These are phyloP conservation scores for Myiotriccus ornatus DNA, from an alignment of 2,797 vertebrate genomes.

Conservation along the genomic window DNA sequence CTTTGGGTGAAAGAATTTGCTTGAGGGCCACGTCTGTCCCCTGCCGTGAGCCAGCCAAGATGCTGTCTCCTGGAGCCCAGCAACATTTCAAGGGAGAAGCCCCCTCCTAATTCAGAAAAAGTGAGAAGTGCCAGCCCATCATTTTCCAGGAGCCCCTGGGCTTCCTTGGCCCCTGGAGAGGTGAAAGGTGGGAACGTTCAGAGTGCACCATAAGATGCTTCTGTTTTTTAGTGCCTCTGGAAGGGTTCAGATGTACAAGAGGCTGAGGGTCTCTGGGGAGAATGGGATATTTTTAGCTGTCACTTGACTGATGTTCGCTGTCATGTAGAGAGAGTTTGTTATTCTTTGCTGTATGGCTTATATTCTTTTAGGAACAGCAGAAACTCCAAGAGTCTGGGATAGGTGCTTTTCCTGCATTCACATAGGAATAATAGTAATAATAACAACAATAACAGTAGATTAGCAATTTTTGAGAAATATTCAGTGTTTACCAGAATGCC, in stretches of 20 bases:
- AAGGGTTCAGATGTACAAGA: conserved; percentile 23
- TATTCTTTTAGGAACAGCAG: conserved; percentile 56
- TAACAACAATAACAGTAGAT: conserved; percentile 15
- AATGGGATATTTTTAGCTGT: conserved; percentile 54
- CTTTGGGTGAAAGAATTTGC: not conserved
- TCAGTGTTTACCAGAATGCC: not conserved
- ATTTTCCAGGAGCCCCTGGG: not conserved
- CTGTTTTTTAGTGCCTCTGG: not conserved
- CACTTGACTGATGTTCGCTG: conserved; percentile 51
- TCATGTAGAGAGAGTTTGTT: conserved; percentile 65
- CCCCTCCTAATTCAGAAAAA: not conserved
- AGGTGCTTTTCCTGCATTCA: conserved; percentile 59
- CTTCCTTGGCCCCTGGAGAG: not conserved
- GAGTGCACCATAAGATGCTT: not conserved
- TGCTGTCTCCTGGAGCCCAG: not conserved
- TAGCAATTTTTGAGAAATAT: not conserved
- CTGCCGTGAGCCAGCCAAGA: not conserved
- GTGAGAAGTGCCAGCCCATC: not conserved
- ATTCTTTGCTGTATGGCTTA: conserved; percentile 58
- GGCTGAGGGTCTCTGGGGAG: conserved; percentile 38
- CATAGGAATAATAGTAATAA: conserved; percentile 35
- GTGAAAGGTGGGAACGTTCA: not conserved
- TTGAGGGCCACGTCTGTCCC: not conserved
- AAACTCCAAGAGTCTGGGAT: conserved; percentile 53
- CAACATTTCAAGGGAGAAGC: not conserved